Conservation (phyloP, 2,797 vertebrate genomes). For the Vultur gryphus region DNA sequence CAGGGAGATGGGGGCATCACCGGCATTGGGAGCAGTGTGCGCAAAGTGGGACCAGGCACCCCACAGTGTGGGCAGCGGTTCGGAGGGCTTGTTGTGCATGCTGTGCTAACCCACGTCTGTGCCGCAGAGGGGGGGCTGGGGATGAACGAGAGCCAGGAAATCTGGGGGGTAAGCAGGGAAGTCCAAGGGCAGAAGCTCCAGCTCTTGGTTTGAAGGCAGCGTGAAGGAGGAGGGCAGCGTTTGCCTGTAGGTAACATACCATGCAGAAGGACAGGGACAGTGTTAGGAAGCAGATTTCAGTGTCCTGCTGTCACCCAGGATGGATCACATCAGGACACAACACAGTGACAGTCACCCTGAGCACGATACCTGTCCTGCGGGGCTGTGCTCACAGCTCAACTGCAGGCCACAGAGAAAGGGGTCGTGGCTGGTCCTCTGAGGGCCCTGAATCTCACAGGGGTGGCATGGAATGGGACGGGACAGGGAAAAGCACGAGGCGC, state of each 20-base stretch:
- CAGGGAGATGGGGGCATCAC: not conserved
- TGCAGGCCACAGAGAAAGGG: not conserved
- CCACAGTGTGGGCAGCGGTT: accelerated
- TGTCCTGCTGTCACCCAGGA: not conserved
- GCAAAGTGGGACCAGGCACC: not conserved
- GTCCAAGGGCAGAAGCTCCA: not conserved
- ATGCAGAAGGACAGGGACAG: not conserved
- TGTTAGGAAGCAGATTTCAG: not conserved
- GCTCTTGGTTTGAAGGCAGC: not conserved
- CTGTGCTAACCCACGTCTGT: not conserved
- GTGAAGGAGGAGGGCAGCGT: not conserved
- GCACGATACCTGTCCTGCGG: accelerated
- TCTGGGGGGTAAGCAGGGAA: not conserved
- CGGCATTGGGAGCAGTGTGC: accelerated
- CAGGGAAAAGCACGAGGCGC: not conserved
- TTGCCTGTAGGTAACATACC: not conserved
- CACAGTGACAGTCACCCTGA: not conserved
- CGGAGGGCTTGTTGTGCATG: not conserved
- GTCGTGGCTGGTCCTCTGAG: not conserved
- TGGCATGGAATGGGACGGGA: not conserved
- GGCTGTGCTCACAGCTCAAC: not conserved
- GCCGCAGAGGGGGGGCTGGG: accelerated
- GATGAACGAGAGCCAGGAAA: not conserved
- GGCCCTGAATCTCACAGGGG: not conserved
- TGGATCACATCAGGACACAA: not conserved